phyloP scores from a whole-genome alignment of 2,888 invertebrate species.

The Pristionchus arcanus region DNA sequence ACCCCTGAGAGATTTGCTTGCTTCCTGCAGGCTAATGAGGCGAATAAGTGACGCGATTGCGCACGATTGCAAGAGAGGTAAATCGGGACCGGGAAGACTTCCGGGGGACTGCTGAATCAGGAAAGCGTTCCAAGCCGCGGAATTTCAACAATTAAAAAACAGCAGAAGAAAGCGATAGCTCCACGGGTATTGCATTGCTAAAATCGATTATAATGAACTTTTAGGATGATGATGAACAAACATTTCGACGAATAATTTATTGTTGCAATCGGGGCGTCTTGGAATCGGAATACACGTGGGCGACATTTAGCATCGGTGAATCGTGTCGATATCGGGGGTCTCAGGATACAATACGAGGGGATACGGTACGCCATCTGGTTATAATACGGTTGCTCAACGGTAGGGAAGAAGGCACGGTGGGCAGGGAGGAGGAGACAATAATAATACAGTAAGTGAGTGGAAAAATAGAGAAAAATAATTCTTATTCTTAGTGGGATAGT shows the following conservation, averaged over 20 bases:
- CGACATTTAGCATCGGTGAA: neutral
- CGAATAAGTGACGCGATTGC: constrained; percentile 41
- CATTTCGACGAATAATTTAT: neutral
- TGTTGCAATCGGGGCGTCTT: neutral
- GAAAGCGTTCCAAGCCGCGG: too few relatives aligned
- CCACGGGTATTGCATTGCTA: too few relatives aligned
- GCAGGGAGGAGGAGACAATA: too few relatives aligned
- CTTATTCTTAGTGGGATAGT: too few relatives aligned
- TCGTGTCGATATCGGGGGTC: neutral
- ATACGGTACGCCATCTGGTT: neutral
- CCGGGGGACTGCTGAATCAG: neutral
- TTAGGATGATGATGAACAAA: too few relatives aligned
- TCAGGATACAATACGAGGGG: neutral
- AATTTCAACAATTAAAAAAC: too few relatives aligned
- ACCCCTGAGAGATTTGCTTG: neutral
- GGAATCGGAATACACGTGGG: neutral
- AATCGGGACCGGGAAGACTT: neutral
- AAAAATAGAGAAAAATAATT: neutral
- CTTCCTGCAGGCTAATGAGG: constrained; percentile 37
- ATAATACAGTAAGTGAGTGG: too few relatives aligned
- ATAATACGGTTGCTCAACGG: neutral
- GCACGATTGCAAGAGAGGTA: neutral
- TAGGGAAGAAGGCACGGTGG: neutral
- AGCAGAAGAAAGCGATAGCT: too few relatives aligned
- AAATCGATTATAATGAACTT: too few relatives aligned